phyloP scores from a whole-genome alignment of 2,888 invertebrate species.

The Zhengitettix transpicula region DNA sequence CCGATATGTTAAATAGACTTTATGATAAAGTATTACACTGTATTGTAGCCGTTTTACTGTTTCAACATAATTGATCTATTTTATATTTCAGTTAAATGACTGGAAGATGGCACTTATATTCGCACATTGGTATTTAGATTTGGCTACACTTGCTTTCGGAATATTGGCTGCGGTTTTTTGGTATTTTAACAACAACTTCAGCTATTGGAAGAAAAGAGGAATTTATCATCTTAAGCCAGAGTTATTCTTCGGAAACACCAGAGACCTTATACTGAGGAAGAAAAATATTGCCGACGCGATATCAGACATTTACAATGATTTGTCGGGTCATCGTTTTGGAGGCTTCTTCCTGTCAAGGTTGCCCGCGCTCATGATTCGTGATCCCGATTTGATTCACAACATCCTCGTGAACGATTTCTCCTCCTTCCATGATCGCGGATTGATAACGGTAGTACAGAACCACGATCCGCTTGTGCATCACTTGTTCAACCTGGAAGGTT shows the following conservation, averaged over 20 bases:
- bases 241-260: slow-evolving; percentile 9
- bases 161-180: neutral
- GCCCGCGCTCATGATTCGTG: slow-evolving; percentile 5
- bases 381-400: slow-evolving; percentile 7
- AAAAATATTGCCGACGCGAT: neutral
- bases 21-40: no score
- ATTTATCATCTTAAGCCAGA: slow-evolving; percentile 6
- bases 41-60: no score
- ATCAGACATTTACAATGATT: slow-evolving; percentile 21
- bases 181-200: slow-evolving; percentile 2
- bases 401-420: slow-evolving; percentile 8
- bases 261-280: slow-evolving; percentile 2
- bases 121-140: no score
- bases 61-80: no score
- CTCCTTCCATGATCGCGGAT: slow-evolving; percentile 7
- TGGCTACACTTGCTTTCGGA: no score
- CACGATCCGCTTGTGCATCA: slow-evolving; percentile 6
- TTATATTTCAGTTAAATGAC: no score
- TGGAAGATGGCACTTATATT: no score
- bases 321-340: slow-evolving; percentile 15
- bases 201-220: slow-evolving; percentile 10
- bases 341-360: slow-evolving; percentile 3
- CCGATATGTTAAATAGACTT: no score
- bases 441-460: neutral
- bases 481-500: slow-evolving; percentile 8